Evolutionary conservation across 2,888 invertebrate species (phyloP).

Genomic region (Dorcus parallelipipedus): DNA sequence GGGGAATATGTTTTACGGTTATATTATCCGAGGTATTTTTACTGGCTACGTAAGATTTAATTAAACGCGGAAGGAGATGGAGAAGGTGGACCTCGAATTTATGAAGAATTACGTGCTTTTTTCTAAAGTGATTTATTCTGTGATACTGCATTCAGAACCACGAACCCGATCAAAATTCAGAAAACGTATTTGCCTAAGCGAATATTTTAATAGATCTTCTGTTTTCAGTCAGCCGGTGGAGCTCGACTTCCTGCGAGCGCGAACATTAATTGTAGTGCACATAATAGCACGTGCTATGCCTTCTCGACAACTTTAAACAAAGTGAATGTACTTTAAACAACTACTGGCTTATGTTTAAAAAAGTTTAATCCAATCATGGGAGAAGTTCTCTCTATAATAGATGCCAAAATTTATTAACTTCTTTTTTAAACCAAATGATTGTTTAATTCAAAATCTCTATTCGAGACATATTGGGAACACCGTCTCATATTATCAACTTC

Average conservation of each 20-base stretch:
- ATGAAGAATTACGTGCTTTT: too few relatives aligned
- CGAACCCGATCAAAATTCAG: neutral
- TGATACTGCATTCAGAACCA: neutral
- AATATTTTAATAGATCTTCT: neutral
- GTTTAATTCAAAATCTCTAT: too few relatives aligned
- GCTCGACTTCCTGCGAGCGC: conserved; percentile 11
- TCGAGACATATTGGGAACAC: too few relatives aligned
- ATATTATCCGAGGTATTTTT: too few relatives aligned
- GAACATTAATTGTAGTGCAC: conserved; percentile 24
- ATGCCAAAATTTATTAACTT: too few relatives aligned
- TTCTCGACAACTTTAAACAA: conserved; percentile 23
- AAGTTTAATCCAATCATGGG: conserved; percentile 14
- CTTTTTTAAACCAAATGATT: too few relatives aligned
- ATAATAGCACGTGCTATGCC: conserved; percentile 24
- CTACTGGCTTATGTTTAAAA: conserved; percentile 24
- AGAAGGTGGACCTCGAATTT: neutral
- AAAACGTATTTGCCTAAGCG: neutral
- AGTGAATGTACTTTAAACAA: conserved; percentile 22
- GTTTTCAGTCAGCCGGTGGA: neutral
- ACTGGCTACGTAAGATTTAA: too few relatives aligned
- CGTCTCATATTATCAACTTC: too few relatives aligned
- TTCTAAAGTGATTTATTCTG: neutral
- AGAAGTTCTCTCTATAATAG: too few relatives aligned
- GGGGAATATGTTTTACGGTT: too few relatives aligned
- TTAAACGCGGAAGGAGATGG: neutral